Percentiles rank a stretch among this genome's conserved stretches.
Evolutionary conservation across 2,888 invertebrate species (phyloP).

Genomic region (Polietes domitor): DNA sequence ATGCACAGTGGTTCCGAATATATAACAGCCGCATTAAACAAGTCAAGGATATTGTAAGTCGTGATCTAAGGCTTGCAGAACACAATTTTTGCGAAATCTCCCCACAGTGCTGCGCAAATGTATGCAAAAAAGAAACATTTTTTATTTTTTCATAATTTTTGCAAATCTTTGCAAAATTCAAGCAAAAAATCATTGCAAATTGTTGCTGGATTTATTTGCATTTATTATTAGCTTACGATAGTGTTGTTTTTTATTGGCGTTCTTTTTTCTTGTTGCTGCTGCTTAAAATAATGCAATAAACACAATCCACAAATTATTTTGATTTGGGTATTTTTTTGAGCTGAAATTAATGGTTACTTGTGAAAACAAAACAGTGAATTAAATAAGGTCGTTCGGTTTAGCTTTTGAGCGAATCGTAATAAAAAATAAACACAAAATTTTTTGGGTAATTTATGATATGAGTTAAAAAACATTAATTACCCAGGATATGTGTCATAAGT

Average conservation of each 20-base stretch:
- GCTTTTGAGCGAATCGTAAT: background rate
- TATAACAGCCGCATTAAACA: background rate
- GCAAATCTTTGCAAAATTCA: background rate
- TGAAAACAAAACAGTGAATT: background rate
- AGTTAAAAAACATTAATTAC: background rate
- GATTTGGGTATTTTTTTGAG: background rate
- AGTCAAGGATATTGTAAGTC: background rate
- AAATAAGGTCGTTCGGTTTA: background rate
- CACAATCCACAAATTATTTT: background rate
- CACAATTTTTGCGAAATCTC: too few relatives aligned
- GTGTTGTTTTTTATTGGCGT: too few relatives aligned
- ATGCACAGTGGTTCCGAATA: background rate
- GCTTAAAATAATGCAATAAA: background rate
- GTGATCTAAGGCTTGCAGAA: too few relatives aligned
- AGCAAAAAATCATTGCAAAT: background rate
- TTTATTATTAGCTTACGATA: too few relatives aligned
- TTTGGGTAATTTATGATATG: background rate
- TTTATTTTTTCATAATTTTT: background rate
- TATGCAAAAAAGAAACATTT: background rate
- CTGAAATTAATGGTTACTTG: background rate
- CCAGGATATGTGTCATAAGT: background rate
- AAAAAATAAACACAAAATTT: background rate
- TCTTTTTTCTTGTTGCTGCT: too few relatives aligned
- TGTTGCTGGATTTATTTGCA: background rate
- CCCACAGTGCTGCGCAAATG: too few relatives aligned